Evolutionary conservation across 2,797 vertebrate species (phyloP).

Genomic region (Simalia tracyae): DNA sequence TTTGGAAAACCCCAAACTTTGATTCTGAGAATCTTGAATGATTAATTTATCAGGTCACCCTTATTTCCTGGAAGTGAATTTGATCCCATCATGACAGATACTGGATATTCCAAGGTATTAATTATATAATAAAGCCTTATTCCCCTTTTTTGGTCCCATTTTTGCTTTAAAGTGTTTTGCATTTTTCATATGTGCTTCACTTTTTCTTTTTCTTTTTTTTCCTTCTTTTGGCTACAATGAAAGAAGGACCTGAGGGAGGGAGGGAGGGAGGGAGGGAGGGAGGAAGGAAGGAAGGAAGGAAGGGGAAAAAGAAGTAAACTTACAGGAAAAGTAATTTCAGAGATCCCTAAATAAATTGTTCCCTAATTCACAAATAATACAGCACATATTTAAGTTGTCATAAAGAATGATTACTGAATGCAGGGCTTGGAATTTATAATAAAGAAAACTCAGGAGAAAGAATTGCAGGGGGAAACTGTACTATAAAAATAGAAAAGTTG

Average conservation of each 20-base stretch:
- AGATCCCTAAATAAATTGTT: conserved; percentile 58
- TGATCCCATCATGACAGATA: neutral
- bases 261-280: neutral
- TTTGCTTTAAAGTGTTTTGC: neutral
- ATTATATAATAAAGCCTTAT: neutral
- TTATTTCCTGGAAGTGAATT: neutral
- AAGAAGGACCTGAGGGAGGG: conserved; percentile 27
- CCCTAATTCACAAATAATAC: conserved; percentile 59
- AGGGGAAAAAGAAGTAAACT: neutral
- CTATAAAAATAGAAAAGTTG: conserved; percentile 23
- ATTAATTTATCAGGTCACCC: neutral
- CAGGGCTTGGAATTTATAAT: conserved; percentile 15
- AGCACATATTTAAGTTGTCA: conserved; percentile 45
- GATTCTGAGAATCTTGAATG: neutral
- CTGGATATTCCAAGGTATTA: neutral
- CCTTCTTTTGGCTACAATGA: conserved; percentile 35
- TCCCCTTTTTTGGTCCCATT: neutral
- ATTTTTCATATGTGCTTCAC: neutral
- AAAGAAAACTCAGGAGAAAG: conserved; percentile 21
- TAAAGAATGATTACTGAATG: conserved; percentile 56
- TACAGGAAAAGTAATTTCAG: conserved; percentile 48
- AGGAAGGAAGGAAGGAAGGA: conserved; percentile 23
- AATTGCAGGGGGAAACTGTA: conserved; percentile 36
- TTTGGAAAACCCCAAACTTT: neutral
- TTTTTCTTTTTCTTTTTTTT: neutral